phyloP scores from a whole-genome alignment of 2,888 invertebrate species.

The Pseudoips prasinana region DNA sequence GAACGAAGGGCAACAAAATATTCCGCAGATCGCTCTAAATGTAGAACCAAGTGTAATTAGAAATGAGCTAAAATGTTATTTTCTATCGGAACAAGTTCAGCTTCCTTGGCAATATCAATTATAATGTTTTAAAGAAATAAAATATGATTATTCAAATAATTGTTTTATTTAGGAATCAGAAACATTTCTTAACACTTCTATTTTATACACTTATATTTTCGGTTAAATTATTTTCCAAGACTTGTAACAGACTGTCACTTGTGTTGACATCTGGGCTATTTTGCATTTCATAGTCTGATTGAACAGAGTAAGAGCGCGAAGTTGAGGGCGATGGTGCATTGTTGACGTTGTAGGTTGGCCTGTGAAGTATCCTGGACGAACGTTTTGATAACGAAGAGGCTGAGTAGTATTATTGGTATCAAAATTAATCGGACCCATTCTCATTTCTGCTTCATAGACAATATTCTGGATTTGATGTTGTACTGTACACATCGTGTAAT shows the following conservation, averaged over 20 bases:
- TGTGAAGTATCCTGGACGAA: conserved; percentile 3
- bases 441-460: conserved; percentile 3
- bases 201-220: too few species aligned
- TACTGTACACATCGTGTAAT: conserved; percentile 1
- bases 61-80: conserved; percentile 24
- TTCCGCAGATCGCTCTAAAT: conserved; percentile 22
- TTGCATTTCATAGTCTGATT: too few species aligned
- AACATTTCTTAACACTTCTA: conserved; percentile 7
- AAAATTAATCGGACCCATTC: conserved; percentile 3
- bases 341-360: conserved; percentile 3
- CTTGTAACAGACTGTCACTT: too few species aligned
- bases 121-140: conserved; percentile 6
- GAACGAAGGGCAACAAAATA: conserved; percentile 19
- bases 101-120: conserved; percentile 20
- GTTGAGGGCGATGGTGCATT: conserved; percentile 16
- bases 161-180: too few species aligned
- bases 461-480: conserved; percentile 6
- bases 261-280: conserved; percentile 3
- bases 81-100: conserved; percentile 24
- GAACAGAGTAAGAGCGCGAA: conserved; percentile 1
- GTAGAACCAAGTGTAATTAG: conserved; percentile 23
- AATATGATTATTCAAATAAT: too few species aligned
- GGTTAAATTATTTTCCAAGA: too few species aligned
- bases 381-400: conserved; percentile 16
- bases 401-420: conserved; percentile 3